Base-by-base conservation (phyloP, 1,140 invertebrate species). In the Pristionchus pacificus region DNA sequence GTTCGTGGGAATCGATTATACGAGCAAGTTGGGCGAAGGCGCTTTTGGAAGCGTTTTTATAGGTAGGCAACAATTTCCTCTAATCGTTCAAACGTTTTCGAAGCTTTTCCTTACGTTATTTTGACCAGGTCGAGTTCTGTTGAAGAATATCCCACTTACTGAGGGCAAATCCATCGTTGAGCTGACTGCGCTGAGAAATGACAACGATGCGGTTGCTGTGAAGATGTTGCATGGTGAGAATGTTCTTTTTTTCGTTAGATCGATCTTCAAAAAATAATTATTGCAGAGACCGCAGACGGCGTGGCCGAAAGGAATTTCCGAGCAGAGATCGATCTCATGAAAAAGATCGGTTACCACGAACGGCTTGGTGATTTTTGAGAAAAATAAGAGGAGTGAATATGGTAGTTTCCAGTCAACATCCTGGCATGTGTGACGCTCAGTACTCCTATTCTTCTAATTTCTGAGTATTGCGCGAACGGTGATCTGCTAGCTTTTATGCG, bases 221-320 rank as follows among this genome's bases (percentile, higher is more conserved):
- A 86, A 86, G 77, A 83, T 85, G 83, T 71, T 86, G 32, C 81
- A 84, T 73, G 86, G 86, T 65, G 81, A 81, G 65, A 77, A 83
- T 3, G 84, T 84, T 30, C 79, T 82, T 2, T 32, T 77, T 15
- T 80, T 83, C 2, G 81, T 80, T 70, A 72, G 78, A 27, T 85
- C n/a, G 87, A 64, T 87, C 87, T 70, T 68, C 87, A 2, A 74
- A 80, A 65, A 86, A 87, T 79, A 87, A 87, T 58, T 64, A n/a
- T n/a, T n/a, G n/a, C n/a, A 75, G 14, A n/a, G n/a, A n/a, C n/a
- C n/a, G n/a, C n/a, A n/a, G n/a, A n/a, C n/a, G n/a, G n/a, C n/a
- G n/a, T n/a, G n/a, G n/a, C n/a, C n/a, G n/a, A n/a, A n/a, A n/a
- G n/a, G n/a, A n/a, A n/a, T n/a, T n/a, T n/a, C 74, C 87, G 76